Conservation (phyloP, 1,140 invertebrate genomes). For the Medauroidea extradentata region DNA sequence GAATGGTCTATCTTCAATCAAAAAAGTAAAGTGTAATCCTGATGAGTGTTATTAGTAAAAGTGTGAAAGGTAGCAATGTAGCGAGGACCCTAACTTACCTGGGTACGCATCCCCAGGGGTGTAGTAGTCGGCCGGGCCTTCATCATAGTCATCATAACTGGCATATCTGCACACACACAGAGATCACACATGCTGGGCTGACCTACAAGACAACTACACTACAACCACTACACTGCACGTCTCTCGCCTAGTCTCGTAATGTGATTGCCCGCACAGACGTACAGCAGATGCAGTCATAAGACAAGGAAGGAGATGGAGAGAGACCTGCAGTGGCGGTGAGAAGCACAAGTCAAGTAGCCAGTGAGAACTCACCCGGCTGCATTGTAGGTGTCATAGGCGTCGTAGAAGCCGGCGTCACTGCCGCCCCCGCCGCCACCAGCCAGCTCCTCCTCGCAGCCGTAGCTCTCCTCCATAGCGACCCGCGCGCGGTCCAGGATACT, state of each 20-base stretch:
- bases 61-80: no score
- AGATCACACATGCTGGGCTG: neutral
- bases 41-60: no score
- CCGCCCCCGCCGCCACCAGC: neutral
- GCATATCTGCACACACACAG: slow-evolving; percentile 1
- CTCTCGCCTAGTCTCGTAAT: no score
- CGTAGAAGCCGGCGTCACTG: slow-evolving; percentile 1
- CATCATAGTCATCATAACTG: slow-evolving; percentile 15
- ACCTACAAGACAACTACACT: neutral
- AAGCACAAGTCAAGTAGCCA: neutral
- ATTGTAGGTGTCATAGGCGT: slow-evolving; percentile 5
- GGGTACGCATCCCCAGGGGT: slow-evolving; percentile 12
- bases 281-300: no score
- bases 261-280: no score
- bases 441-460: slow-evolving; percentile 37
- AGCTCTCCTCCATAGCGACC: slow-evolving; percentile 71
- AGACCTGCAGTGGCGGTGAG: neutral
- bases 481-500: slow-evolving; percentile 76
- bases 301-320: neutral
- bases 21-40: no score
- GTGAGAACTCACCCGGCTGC: slow-evolving; percentile 7
- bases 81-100: slow-evolving; percentile 13
- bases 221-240: no score
- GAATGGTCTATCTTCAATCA: no score
- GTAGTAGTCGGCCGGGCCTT: slow-evolving; percentile 11